Conservation (phyloP, 2,888 invertebrate species). For the Trichopria drosophilae region DNA sequence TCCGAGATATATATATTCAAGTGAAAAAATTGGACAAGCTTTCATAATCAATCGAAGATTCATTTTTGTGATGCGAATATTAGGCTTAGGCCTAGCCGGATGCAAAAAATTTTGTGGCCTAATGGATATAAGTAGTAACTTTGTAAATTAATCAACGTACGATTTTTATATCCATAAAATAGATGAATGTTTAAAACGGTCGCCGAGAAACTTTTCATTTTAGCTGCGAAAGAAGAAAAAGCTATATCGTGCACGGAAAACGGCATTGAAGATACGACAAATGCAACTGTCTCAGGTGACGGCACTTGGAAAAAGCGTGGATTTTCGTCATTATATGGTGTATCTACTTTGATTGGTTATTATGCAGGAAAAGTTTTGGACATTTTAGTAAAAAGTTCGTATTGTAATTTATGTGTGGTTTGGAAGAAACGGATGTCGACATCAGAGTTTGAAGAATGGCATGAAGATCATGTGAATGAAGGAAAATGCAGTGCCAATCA, state of each 20-base stretch:
- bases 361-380: conserved; percentile 31
- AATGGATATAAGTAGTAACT: no score
- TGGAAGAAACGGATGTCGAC: conserved; percentile 20
- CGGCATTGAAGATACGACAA: no score
- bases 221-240: conserved; percentile 35
- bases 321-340: conserved; percentile 37
- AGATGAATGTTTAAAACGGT: conserved; percentile 28
- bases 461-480: no score
- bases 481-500: no score
- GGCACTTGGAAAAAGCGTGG: no score
- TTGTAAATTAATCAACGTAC: no score
- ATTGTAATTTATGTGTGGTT: conserved; percentile 30
- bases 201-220: conserved; percentile 28
- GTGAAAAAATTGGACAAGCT: conserved; percentile 16
- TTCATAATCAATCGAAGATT: conserved; percentile 2
- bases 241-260: conserved; percentile 32
- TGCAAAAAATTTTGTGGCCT: no score
- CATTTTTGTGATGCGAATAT: no score
- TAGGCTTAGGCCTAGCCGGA: no score
- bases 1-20: no score
- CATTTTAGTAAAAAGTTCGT: conserved; percentile 26
- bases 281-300: no score
- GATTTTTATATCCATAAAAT: conserved; percentile 33
- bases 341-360: conserved; percentile 36
- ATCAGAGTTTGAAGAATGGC: no score